Conservation (phyloP, 92 coral and sea anemone genomes). For the Scolanthus callimorphus region DNA sequence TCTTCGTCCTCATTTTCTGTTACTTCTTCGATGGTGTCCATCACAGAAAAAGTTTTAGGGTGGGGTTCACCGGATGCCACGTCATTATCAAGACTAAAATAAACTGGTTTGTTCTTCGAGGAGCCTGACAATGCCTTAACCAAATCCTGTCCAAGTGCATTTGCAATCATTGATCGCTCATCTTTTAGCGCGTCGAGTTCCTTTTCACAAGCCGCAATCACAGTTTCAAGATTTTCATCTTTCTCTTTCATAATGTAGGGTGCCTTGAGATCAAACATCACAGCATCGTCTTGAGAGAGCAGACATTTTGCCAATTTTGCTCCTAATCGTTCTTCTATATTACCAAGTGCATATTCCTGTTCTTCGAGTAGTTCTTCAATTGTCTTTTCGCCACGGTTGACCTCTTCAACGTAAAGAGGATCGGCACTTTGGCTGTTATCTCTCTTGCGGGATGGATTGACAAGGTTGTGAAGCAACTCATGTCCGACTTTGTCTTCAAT, state of each 20-base stretch:
- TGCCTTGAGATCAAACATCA: conserved; percentile 11
- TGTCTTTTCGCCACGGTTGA: conserved; percentile 26
- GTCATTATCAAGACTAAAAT: neutral
- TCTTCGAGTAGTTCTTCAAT: conserved; percentile 44
- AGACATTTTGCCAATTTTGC: conserved; percentile 28
- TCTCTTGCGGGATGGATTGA: conserved; percentile 1
- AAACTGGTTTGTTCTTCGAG: neutral
- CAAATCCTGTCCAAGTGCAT: conserved; percentile 49
- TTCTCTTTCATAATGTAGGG: conserved; percentile 27
- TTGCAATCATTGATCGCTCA: conserved; percentile 33
- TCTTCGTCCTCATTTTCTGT: too few relatives aligned
- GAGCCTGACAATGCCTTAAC: conserved; percentile 25
- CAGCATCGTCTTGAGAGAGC: neutral
- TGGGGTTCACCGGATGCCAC: neutral
- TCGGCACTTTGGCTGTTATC: too few relatives aligned
- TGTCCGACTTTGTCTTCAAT: conserved; percentile 61
- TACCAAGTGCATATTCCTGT: conserved; percentile 28
- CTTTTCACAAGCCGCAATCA: conserved; percentile 52
- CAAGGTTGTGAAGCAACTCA: conserved; percentile 28
- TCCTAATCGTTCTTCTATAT: conserved; percentile 36
- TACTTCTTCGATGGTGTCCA: too few relatives aligned
- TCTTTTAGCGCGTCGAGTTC: conserved; percentile 31
- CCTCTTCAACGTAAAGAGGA: conserved; percentile 22
- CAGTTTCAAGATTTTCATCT: conserved; percentile 60
- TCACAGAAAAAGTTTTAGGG: neutral